These are phyloP conservation scores for Condylostylus longicornis DNA, from an alignment of 1,140 invertebrate species.

Conservation along the genomic window DNA sequence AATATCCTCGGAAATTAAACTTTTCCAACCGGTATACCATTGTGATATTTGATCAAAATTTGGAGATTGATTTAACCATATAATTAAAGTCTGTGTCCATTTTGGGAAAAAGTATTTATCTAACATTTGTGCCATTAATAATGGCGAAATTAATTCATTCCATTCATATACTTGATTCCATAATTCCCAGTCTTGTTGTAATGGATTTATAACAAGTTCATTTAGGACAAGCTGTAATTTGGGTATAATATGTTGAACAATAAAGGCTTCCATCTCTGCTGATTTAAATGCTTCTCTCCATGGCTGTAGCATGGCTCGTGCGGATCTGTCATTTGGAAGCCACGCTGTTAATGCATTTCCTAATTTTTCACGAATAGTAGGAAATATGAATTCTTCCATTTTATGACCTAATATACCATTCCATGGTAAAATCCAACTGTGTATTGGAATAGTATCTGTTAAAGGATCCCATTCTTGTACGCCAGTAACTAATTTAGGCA, in stretches of 20 bases:
- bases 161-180: conserved; percentile 83
- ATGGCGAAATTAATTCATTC: conserved; percentile 58
- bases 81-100: conserved; percentile 63
- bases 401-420: conserved; percentile 31
- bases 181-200: conserved; percentile 53
- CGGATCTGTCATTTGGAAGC: conserved; percentile 86
- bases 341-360: conserved; percentile 73
- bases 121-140: conserved; percentile 54
- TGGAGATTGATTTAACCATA: conserved; percentile 68
- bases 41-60: conserved; percentile 71
- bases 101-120: conserved; percentile 78
- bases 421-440: conserved; percentile 96
- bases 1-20: conserved; percentile 52
- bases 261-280: conserved; percentile 67
- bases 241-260: conserved; percentile 81
- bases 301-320: conserved; percentile 77
- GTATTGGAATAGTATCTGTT: conserved; percentile 83
- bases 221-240: conserved; percentile 64
- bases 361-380: conserved; percentile 84
- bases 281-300: conserved; percentile 78
- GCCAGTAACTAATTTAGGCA: conserved; percentile 62
- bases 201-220: conserved; percentile 69
- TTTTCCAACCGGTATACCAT: conserved; percentile 83
- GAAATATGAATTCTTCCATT: conserved; percentile 70
- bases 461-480: conserved; percentile 90